Percentiles rank a stretch among this genome's conserved stretches.
phyloP scores from a whole-genome alignment of 2,113 vertebrate genomes.

The Nothocercus julius region DNA sequence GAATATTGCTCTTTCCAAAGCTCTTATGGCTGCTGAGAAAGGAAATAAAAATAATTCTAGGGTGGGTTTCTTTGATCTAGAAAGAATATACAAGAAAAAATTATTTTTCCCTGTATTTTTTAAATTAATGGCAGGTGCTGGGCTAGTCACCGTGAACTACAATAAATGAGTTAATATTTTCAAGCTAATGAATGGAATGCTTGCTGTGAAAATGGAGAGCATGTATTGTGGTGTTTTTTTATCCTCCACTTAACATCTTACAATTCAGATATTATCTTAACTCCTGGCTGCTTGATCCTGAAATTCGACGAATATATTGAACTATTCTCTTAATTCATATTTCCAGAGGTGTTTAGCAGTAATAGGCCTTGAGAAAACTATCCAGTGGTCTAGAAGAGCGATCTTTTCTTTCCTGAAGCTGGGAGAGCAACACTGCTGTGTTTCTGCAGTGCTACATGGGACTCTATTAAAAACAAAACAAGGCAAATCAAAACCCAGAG shows the following conservation, averaged over 20 bases:
- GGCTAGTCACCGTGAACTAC: background rate
- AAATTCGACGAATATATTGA: background rate
- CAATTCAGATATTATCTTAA: conserved; percentile 15
- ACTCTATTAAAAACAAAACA: background rate
- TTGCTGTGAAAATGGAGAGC: background rate
- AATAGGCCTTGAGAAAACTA: background rate
- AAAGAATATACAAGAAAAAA: conserved; percentile 3
- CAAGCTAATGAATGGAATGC: conserved; percentile 13
- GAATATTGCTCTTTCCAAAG: background rate
- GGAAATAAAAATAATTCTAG: background rate
- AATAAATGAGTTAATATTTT: conserved; percentile 34
- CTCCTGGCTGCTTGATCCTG: background rate
- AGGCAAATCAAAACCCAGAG: background rate
- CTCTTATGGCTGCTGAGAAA: background rate
- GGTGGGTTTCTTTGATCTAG: background rate
- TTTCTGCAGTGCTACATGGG: background rate
- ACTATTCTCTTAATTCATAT: background rate
- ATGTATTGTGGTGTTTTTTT: background rate
- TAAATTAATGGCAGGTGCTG: conserved; percentile 47
- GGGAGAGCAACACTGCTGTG: background rate
- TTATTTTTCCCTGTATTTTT: background rate
- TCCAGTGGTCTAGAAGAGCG: background rate
- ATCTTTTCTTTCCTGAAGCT: background rate
- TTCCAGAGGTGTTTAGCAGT: background rate
- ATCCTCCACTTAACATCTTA: background rate